Evolutionary conservation across 2,797 vertebrate genomes (phyloP).

Genomic region (Sebastes dallii): DNA sequence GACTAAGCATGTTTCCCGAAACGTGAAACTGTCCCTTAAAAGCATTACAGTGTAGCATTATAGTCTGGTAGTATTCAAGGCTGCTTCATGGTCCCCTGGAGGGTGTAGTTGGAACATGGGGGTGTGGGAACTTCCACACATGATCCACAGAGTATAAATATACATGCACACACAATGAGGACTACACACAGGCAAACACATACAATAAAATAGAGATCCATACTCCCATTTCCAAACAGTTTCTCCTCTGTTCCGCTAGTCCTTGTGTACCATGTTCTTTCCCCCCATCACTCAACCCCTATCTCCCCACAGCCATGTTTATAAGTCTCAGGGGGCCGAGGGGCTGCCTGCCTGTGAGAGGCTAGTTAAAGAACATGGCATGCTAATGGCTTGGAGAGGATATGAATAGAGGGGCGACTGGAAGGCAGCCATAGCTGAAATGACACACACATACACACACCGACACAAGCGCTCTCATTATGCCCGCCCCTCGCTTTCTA

Average conservation of each 20-base stretch:
- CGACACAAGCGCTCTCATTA: slow-evolving; percentile 40
- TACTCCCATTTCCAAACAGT: slow-evolving; percentile 3
- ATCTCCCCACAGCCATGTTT: slow-evolving; percentile 59
- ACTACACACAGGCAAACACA: background rate
- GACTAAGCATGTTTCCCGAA: background rate
- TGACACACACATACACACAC: slow-evolving; percentile 40
- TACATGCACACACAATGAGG: slow-evolving; percentile 6
- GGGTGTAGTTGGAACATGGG: slow-evolving; percentile 19
- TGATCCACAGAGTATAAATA: slow-evolving; percentile 29
- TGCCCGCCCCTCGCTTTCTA: slow-evolving; percentile 28
- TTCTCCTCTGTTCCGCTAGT: slow-evolving; percentile 2
- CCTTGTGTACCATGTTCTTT: slow-evolving; percentile 4
- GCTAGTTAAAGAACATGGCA: slow-evolving; percentile 72
- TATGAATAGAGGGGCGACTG: slow-evolving; percentile 67
- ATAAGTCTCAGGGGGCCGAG: slow-evolving; percentile 45
- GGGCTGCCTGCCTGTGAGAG: slow-evolving; percentile 47
- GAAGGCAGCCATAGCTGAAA: slow-evolving; percentile 66
- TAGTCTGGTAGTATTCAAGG: background rate
- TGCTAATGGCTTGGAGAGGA: slow-evolving; percentile 63
- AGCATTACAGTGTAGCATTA: background rate
- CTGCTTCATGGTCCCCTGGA: slow-evolving; percentile 18
- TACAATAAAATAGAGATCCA: background rate
- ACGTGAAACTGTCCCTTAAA: background rate
- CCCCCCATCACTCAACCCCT: slow-evolving; percentile 5
- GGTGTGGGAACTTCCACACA: slow-evolving; percentile 56